Conservation (phyloP, 1,140 invertebrate species). For the Protaetia brevitarsis region DNA sequence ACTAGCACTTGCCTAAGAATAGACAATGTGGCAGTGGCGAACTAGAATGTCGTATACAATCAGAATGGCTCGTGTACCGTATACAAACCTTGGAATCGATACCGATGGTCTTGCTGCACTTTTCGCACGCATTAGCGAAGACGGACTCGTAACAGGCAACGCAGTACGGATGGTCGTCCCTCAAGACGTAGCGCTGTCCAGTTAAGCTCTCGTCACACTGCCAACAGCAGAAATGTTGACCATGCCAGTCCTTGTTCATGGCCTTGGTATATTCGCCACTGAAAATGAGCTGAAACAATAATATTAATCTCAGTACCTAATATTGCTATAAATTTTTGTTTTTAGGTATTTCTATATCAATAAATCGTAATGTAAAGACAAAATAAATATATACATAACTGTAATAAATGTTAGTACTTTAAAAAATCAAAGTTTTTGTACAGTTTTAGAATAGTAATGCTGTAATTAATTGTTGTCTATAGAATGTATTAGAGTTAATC, state of each 20-base stretch:
- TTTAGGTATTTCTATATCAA: too few relatives aligned
- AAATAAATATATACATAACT: too few relatives aligned
- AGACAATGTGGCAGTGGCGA: too few relatives aligned
- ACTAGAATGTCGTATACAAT: too few relatives aligned
- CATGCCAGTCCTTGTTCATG: constrained; percentile 99
- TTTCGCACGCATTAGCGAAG: constrained; percentile 98
- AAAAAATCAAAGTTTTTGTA: too few relatives aligned
- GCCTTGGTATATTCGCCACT: constrained; percentile 99
- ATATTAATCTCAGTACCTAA: constrained; percentile 18
- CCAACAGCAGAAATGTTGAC: constrained; percentile 97
- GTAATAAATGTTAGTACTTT: too few relatives aligned
- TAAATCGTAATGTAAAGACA: too few relatives aligned
- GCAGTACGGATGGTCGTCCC: constrained; percentile 98
- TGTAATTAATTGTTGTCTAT: too few relatives aligned
- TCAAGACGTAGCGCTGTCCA: constrained; percentile 94
- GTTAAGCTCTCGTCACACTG: constrained; percentile 97
- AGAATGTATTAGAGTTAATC: too few relatives aligned
- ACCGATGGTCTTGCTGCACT: constrained; percentile 97
- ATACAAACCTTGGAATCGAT: constrained; percentile 95
- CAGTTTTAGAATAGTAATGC: too few relatives aligned
- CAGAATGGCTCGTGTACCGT: not conserved
- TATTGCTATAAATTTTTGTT: too few relatives aligned
- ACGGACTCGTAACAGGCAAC: constrained; percentile 99
- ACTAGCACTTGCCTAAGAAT: too few relatives aligned
- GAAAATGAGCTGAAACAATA: constrained; percentile 90